A percentile compares a stretch with the other conserved stretches of the same genome.
phyloP scores from a whole-genome alignment of 2,888 invertebrate genomes.

The Xestia ashworthii region DNA sequence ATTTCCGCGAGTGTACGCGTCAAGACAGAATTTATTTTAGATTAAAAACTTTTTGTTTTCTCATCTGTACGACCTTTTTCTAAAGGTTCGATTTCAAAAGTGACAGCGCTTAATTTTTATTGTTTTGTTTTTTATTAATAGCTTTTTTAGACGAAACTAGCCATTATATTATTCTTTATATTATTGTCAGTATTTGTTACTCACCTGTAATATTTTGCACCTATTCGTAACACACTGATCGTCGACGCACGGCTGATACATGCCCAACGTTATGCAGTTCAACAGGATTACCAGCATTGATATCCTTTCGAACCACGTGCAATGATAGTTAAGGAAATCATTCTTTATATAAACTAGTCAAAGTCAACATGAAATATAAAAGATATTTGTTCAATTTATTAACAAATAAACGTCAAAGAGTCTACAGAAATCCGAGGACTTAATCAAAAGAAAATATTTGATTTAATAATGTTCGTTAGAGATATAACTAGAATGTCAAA shows the following conservation, averaged over 20 bases:
- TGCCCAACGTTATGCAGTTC: constrained; percentile 99
- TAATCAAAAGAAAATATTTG: constrained; percentile 55
- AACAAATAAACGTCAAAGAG: constrained; percentile 2
- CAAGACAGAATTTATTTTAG: constrained; percentile 38
- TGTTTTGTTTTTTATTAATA: constrained; percentile 14
- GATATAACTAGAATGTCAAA: constrained; percentile 50
- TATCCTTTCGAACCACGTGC: constrained; percentile 99
- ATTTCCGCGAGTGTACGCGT: constrained; percentile 50
- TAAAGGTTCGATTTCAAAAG: constrained; percentile 16
- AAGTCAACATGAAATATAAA: neutral
- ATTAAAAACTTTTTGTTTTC: constrained; percentile 38
- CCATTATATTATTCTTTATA: neutral
- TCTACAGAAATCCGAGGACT: constrained; percentile 13
- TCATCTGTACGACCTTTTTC: constrained; percentile 14
- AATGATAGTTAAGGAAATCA: constrained; percentile 91
- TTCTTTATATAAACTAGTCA: constrained; percentile 5
- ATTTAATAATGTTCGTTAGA: constrained; percentile 41
- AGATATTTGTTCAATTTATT: neutral
- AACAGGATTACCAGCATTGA: constrained; percentile 99
- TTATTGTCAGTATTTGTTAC: constrained; percentile 12
- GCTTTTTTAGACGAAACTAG: too few species aligned
- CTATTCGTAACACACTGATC: constrained; percentile 97
- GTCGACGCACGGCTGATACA: constrained; percentile 99
- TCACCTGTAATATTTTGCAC: constrained; percentile 97
- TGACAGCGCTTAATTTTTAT: too few species aligned